Evolutionary conservation across 2,888 invertebrate species (phyloP).

Genomic region (Nemotelus pantherinus): DNA sequence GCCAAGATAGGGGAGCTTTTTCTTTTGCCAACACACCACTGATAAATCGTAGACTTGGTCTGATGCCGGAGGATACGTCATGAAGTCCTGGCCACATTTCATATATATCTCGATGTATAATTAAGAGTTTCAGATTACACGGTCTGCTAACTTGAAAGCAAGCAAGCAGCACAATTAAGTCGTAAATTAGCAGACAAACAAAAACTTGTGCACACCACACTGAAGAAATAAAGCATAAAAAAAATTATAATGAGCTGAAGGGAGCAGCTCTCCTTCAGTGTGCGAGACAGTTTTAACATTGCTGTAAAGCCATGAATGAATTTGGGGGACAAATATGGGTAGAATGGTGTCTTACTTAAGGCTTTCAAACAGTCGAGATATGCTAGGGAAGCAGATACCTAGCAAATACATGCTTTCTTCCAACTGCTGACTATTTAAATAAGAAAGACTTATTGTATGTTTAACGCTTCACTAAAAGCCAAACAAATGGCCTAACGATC

Average conservation of each 20-base stretch:
- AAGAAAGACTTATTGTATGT: slow-evolving; percentile 33
- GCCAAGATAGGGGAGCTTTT: not conserved
- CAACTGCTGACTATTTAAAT: not conserved
- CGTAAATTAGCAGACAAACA: slow-evolving; percentile 40
- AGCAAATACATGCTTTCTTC: not conserved
- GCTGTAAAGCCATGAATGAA: too few relatives aligned
- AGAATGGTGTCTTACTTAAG: slow-evolving; percentile 8
- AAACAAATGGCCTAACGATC: slow-evolving; percentile 33
- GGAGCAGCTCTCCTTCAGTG: not conserved
- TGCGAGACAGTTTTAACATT: not conserved
- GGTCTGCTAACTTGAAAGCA: slow-evolving; percentile 37
- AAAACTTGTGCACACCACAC: slow-evolving; percentile 22
- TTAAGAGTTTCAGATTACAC: slow-evolving; percentile 42
- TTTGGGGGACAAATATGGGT: not conserved
- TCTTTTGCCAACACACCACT: too few relatives aligned
- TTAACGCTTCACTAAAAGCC: slow-evolving; percentile 41
- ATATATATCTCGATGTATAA: not conserved
- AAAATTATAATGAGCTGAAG: slow-evolving; percentile 6
- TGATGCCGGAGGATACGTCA: too few relatives aligned
- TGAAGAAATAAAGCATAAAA: not conserved
- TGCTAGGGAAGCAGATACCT: slow-evolving; percentile 12
- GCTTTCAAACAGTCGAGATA: slow-evolving; percentile 18
- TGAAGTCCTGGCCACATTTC: too few relatives aligned
- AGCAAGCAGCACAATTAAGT: slow-evolving; percentile 38
- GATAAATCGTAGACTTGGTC: too few relatives aligned